These are phyloP conservation scores for Camelus dromedarius DNA, from an alignment of 2,113 vertebrate species.

Conservation along the genomic window DNA sequence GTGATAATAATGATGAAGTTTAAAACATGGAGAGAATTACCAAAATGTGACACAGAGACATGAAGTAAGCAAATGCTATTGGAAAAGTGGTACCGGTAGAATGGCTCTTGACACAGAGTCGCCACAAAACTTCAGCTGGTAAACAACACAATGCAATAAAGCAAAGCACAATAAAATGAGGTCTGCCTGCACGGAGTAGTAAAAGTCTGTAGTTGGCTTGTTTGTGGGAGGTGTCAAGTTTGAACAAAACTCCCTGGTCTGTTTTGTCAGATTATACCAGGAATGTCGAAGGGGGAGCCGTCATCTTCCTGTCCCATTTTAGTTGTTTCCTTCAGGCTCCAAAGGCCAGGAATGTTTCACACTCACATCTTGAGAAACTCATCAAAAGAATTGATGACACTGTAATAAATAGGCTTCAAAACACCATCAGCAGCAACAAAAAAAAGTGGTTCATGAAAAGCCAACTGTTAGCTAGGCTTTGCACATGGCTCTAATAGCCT, in stretches of 20 bases:
- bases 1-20: neutral
- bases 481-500: neutral
- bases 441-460: neutral
- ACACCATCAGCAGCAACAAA: neutral
- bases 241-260: neutral
- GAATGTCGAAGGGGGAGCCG: neutral
- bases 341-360: neutral
- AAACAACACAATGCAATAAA: too few species aligned
- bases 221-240: neutral
- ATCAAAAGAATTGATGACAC: neutral
- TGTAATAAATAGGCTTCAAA: slow-evolving; percentile 5
- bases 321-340: neutral
- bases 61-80: neutral
- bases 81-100: neutral
- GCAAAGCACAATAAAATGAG: neutral
- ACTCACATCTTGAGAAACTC: neutral
- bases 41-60: neutral
- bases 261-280: neutral
- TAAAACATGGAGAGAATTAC: neutral
- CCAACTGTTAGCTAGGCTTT: neutral
- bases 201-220: neutral
- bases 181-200: neutral
- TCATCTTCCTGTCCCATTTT: neutral
- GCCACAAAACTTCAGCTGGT: neutral
- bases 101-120: neutral